Base-by-base conservation (phyloP, 2,113 vertebrate species). In the Hucho hucho region DNA sequence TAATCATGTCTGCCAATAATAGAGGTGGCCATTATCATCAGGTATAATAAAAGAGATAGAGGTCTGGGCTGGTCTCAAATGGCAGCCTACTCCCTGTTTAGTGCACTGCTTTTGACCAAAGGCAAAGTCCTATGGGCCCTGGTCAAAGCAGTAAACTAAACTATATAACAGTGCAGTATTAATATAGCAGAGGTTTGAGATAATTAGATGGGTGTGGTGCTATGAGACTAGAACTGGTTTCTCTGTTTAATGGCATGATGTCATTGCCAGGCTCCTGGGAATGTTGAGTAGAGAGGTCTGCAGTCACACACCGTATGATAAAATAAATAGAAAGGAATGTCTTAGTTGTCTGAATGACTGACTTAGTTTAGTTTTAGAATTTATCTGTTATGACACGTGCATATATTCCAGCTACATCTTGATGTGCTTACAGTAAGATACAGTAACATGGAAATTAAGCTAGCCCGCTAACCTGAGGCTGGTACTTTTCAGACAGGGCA, bases 101-200 rank as follows among this genome's bases (percentile, higher is more conserved):
- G 37, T 43, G 37, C 7, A 9, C 37, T 43, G 37, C 2, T 43
- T 22, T 59, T 12, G 11, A 25, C 22, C n/a, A 24, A 63, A 12
- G 14, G 59, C n/a, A 12, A 63, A 3, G 59, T 63, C 59, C n/a
- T 63, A 22, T 24, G 22, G 6, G 7, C 7, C 37, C 37, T 43
- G 37, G 37, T 43, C 6, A 43, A 43, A 43, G 37, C 11, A 43
- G 37, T 43, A 2, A 2, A 43, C 37, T 43, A 43, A n/a, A n/a
- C n/a, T n/a, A n/a, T n/a, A n/a, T 70, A 43, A 43, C 37, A 43
- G 9, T 9, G 69, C 77, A 83, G 77, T 83, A 83, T 84, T 81
- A 82, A 63, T 72, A 78, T 75, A 82, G 85, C 59, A 61, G 65
- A 75, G 64, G 73, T 72, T 77, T 74, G 11, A 43, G 37, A 43